Base-by-base conservation (phyloP, 2,888 invertebrate genomes). In the Lepidocyrtoides sp. region DNA sequence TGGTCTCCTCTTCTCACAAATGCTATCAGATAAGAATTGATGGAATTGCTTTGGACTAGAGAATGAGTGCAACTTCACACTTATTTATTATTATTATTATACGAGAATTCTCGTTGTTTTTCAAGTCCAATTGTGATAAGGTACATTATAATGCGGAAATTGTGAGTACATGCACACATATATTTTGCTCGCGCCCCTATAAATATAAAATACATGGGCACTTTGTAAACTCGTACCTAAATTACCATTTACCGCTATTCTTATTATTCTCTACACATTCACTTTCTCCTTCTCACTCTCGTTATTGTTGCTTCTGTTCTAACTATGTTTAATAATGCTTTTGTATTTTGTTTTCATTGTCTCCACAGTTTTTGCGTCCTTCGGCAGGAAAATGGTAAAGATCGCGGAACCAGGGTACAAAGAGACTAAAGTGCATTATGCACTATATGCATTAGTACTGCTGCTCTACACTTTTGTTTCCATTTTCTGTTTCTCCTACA, bases 41-140 rank as follows among this genome's bases (percentile, higher is more conserved):
- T 48, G 26, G 26, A 23, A 26, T 69, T 69, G 66, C 32, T 69
- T 69, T 69, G 1, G 3, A 63, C 10, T 1, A 26, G 10, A 3
- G 36, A 36, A 17, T n/a, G 57, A 57, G 14, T 20, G 23, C 20
- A 41, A 3, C 32, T 54, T 20, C 66, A 63, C 23, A 48, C 20
- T n/a, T 14, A 66, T 51, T 44, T 32, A 57, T 57, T 29, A 41
- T n/a, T n/a, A n/a, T n/a, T n/a, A n/a, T n/a, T n/a, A n/a, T n/a
- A n/a, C n/a, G n/a, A n/a, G 54, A 66, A 57, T 36, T 36, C 72
- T 41, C 72, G 57, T 72, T 85, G 72, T 72, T 72, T 75, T 54
- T 57, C 85, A 57, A 57, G 32, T 41, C 72, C 66, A 2, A 12
- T 66, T 83, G 10, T 5, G 32, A 72, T 20, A 54, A 85, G 54